Conservation (phyloP, 30 jellyfish, hydroid and myxozoan species). For the Turritopsis dohrnii region DNA sequence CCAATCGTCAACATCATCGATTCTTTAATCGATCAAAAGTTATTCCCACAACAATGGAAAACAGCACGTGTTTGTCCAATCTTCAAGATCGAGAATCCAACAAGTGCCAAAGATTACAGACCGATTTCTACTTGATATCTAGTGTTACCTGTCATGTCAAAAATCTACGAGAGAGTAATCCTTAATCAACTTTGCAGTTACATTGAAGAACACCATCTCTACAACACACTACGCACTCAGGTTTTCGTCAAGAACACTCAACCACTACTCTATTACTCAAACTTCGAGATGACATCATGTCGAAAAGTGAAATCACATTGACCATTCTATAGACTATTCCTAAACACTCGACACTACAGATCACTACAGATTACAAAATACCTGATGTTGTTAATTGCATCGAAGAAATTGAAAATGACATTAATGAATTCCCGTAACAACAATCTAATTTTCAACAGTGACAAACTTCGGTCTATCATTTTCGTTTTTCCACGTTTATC, state of each 20-base stretch:
- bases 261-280: background rate
- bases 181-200: background rate
- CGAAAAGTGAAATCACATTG: background rate
- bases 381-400: slow-evolving; percentile 7
- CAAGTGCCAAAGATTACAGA: background rate
- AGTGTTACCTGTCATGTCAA: slow-evolving; percentile 6
- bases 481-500: background rate
- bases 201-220: slow-evolving; percentile 5
- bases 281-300: slow-evolving; percentile 14
- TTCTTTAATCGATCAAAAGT: background rate
- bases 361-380: slow-evolving; percentile 41
- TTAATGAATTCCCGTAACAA: background rate
- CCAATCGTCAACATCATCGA: background rate
- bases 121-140: no score
- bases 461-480: background rate
- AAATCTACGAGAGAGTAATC: slow-evolving; percentile 13
- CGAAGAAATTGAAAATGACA: background rate
- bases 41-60: slow-evolving; percentile 6
- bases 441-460: slow-evolving; percentile 24
- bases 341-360: slow-evolving; percentile 13
- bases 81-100: background rate
- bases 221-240: background rate
- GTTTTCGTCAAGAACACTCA: slow-evolving; percentile 1
- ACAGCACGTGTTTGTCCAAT: slow-evolving; percentile 13
- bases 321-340: slow-evolving; percentile 15